Conservation (phyloP, 2,888 invertebrate species). For the Germaria angustata region DNA sequence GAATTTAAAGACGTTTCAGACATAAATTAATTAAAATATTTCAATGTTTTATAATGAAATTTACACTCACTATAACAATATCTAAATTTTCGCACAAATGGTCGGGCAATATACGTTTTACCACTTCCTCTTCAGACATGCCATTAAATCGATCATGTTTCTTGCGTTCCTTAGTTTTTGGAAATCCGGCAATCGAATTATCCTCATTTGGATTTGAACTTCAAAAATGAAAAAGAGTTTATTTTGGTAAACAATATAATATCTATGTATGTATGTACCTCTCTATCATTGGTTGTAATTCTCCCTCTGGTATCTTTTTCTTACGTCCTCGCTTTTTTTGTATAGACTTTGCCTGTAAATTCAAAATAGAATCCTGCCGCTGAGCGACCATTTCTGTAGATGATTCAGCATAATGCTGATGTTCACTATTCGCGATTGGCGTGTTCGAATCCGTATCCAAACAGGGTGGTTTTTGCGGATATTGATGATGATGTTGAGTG, state of each 20-base stretch:
- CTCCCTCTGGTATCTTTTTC: constrained; percentile 84
- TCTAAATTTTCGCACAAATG: constrained; percentile 96
- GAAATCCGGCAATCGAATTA: constrained; percentile 42
- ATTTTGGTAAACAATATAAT: no score
- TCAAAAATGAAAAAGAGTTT: neutral
- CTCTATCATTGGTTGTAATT: constrained; percentile 18
- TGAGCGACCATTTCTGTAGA: neutral
- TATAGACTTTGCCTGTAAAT: constrained; percentile 58
- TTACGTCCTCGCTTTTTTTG: constrained; percentile 93
- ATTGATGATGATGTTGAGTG: constrained; percentile 39
- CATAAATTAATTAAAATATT: no score
- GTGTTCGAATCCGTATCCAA: constrained; percentile 10
- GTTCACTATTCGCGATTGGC: neutral
- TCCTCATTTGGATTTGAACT: constrained; percentile 41
- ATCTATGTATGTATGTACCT: constrained; percentile 20
- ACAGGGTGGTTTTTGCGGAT: constrained; percentile 66
- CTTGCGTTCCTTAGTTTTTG: constrained; percentile 88
- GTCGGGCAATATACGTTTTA: constrained; percentile 95
- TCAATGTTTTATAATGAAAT: no score
- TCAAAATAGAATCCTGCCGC: constrained; percentile 9
- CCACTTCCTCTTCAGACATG: constrained; percentile 97
- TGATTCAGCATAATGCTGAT: constrained; percentile 30
- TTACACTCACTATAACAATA: constrained; percentile 97
- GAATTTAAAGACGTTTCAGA: no score
- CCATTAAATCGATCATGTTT: constrained; percentile 97